These are phyloP conservation scores for Manduca sexta DNA, from an alignment of 1,140 invertebrate species.

Conservation along the genomic window DNA sequence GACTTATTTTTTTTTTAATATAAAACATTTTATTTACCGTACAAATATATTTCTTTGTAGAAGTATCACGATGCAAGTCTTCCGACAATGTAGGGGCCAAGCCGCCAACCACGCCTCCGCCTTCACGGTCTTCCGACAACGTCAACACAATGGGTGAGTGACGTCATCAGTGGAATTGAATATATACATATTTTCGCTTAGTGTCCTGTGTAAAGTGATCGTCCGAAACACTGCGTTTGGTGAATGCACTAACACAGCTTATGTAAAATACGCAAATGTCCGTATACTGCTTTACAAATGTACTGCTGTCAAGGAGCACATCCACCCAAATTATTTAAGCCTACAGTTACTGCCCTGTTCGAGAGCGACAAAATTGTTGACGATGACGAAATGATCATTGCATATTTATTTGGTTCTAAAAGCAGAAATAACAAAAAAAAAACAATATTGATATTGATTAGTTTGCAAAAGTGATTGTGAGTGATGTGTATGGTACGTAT, in stretches of 20 bases:
- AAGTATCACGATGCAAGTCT: constrained; percentile 68
- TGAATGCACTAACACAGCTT: constrained; percentile 28
- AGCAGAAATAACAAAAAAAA: not conserved
- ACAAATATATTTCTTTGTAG: constrained; percentile 16
- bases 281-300: no score
- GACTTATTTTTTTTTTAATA: not conserved
- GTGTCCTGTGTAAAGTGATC: constrained; percentile 8
- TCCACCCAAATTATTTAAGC: no score
- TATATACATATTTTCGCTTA: not conserved
- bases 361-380: not conserved
- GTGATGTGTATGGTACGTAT: not conserved
- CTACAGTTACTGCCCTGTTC: not conserved
- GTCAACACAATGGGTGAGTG: constrained; percentile 62
- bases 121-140: constrained; percentile 61
- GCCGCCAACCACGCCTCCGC: constrained; percentile 47
- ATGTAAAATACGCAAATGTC: constrained; percentile 12
- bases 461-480: no score
- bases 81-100: constrained; percentile 59
- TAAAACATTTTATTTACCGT: not conserved
- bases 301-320: no score
- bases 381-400: not conserved
- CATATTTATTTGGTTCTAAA: not conserved
- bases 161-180: not conserved
- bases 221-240: constrained; percentile 14
- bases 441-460: no score